Evolutionary conservation across 30 jellyfish, hydroid and myxozoan genomes (phyloP).

Genomic region (Nemopilema nomurai): DNA sequence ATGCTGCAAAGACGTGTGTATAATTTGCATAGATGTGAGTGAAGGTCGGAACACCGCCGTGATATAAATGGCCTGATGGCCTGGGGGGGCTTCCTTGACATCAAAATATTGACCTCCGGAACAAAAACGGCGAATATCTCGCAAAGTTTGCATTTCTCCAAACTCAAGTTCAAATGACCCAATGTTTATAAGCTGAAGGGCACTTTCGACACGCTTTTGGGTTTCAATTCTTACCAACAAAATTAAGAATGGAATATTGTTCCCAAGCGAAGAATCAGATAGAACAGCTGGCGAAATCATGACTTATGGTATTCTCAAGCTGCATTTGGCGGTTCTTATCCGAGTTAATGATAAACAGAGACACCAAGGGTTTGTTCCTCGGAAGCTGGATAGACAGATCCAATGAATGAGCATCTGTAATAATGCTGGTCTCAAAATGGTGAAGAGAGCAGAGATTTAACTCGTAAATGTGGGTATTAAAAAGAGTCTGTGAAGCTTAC

Average conservation of each 20-base stretch:
- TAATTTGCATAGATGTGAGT: neutral
- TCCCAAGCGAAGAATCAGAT: neutral
- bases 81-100: neutral
- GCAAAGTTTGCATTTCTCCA: too few species aligned
- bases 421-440: neutral
- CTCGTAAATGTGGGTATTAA: neutral
- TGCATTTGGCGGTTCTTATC: neutral
- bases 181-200: neutral
- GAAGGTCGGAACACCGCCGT: neutral
- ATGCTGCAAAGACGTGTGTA: neutral
- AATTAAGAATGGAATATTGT: neutral
- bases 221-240: neutral
- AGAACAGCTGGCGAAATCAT: neutral
- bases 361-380: neutral
- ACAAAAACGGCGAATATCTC: too few species aligned
- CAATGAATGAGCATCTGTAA: neutral
- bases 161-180: neutral
- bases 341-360: neutral
- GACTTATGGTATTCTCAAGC: neutral
- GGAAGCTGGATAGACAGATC: neutral
- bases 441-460: neutral
- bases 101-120: neutral
- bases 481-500: neutral
- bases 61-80: neutral
- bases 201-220: neutral